Evolutionary conservation across 1,140 invertebrate species (phyloP).

Genomic region (Harpegnathos saltator): DNA sequence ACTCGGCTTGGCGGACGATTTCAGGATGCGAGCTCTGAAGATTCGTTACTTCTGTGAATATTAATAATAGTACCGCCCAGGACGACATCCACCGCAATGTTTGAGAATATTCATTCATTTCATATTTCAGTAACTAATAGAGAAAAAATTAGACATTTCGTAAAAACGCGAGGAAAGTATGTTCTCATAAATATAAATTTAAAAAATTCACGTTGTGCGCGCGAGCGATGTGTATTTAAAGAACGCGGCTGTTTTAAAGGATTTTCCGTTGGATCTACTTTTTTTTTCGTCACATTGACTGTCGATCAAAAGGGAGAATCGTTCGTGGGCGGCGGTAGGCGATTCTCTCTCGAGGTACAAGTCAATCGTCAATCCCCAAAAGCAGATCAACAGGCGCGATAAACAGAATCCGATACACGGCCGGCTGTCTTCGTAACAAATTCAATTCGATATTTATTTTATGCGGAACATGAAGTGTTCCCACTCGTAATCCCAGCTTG

Average conservation of each 20-base stretch:
- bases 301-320: background rate
- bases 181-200: background rate
- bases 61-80: no score
- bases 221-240: background rate
- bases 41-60: no score
- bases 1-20: no score
- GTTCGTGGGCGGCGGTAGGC: background rate
- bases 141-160: background rate
- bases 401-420: conserved; percentile 52
- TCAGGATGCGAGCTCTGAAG: no score
- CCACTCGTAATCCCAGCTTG: conserved; percentile 15
- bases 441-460: conserved; percentile 61
- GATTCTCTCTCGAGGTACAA: background rate
- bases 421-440: conserved; percentile 50
- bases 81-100: background rate
- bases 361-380: conserved; percentile 17
- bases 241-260: background rate
- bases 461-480: conserved; percentile 54
- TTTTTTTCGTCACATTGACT: background rate
- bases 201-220: background rate
- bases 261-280: no score
- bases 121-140: background rate
- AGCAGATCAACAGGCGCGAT: conserved; percentile 52
- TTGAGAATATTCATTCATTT: no score
- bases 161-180: background rate